Percentiles rank a stretch among this genome's conserved stretches.
These are phyloP conservation scores for Carcharodon carcharias DNA, from an alignment of 2,797 vertebrate species.

Conservation along the genomic window DNA sequence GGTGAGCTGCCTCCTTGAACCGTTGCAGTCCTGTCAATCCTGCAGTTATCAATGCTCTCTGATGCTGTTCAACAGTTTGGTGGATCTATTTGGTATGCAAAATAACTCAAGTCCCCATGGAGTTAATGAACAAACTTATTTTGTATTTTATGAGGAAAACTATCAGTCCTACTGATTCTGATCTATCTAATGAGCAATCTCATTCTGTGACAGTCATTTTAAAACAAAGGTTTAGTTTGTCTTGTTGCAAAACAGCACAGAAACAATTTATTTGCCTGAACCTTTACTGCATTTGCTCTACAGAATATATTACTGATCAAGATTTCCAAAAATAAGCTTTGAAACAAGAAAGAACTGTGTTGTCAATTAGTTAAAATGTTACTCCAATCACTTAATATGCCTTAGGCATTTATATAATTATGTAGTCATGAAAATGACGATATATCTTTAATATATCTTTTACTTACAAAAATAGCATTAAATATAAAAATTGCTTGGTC, in stretches of 20 bases:
- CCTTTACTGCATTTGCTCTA: not conserved
- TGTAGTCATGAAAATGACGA: not conserved
- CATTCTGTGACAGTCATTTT: not conserved
- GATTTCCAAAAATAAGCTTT: not conserved
- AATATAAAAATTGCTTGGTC: not conserved
- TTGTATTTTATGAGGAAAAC: not conserved
- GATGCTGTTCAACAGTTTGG: not conserved
- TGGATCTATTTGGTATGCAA: not conserved
- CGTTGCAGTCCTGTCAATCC: too few species aligned
- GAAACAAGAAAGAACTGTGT: not conserved
- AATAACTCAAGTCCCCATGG: not conserved
- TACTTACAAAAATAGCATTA: not conserved
- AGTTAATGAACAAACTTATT: constrained; percentile 3
- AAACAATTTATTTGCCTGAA: not conserved
- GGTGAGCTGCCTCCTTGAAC: too few species aligned
- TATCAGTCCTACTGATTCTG: not conserved
- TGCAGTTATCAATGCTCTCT: not conserved
- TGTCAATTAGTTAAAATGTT: not conserved
- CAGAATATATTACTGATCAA: not conserved
- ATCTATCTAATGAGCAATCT: not conserved
- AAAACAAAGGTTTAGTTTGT: not conserved
- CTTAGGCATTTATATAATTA: not conserved
- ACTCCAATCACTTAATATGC: not conserved
- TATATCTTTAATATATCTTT: not conserved
- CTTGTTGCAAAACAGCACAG: not conserved